Evolutionary conservation across 2,888 invertebrate genomes (phyloP).

Genomic region (Rhogogaster chlorosoma): DNA sequence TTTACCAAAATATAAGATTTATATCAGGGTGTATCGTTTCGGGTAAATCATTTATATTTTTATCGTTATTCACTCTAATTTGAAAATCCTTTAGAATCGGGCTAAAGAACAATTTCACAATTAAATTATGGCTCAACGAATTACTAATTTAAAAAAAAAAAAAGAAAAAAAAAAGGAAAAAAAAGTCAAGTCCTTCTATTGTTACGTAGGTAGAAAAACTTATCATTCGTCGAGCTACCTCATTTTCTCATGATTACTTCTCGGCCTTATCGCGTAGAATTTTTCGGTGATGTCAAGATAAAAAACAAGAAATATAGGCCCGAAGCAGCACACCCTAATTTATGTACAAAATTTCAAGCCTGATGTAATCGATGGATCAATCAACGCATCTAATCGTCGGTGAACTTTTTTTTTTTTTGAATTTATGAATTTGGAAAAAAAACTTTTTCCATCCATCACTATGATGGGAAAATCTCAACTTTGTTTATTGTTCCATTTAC

Average conservation of each 20-base stretch:
- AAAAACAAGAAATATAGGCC: no score
- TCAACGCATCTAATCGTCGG: not conserved
- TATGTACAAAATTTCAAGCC: not conserved
- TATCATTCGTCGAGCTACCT: no score
- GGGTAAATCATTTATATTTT: not conserved
- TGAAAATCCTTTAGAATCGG: not conserved
- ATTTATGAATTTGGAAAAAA: not conserved
- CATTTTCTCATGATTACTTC: no score
- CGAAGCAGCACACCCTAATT: not conserved
- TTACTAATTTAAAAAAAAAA: no score
- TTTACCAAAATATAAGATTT: not conserved
- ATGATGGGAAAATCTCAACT: not conserved
- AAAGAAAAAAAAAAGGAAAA: no score
- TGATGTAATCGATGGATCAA: slow-evolving; percentile 13
- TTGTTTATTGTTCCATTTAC: not conserved
- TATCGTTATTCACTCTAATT: not conserved
- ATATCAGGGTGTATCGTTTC: not conserved
- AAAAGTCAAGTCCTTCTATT: no score
- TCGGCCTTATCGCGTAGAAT: no score
- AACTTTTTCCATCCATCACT: not conserved
- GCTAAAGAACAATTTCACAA: no score
- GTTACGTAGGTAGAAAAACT: no score
- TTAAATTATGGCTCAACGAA: no score
- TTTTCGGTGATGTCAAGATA: no score
- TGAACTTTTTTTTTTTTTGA: not conserved